Base-by-base conservation (phyloP, 2,888 invertebrate species). In the Caenorhabditis sp. region DNA sequence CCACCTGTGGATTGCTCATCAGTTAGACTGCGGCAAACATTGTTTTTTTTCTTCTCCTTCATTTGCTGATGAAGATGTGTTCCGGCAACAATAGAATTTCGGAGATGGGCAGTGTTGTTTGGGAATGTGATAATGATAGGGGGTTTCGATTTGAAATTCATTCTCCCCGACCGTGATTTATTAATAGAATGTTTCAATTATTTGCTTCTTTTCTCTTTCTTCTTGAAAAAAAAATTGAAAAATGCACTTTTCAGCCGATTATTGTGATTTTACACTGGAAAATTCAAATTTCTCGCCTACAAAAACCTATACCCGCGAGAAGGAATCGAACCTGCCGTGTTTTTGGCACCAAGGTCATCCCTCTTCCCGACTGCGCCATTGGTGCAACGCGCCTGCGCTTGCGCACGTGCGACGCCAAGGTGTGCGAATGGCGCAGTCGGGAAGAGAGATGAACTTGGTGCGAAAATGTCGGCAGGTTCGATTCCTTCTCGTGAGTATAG, bases 1-100 rank as follows among this genome's bases (percentile, higher is more conserved):
- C 38, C 38, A 12, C 38, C 31, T 4, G n/a, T 31, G 38, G 38
- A 38, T 38, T 64, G 74, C 54, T 75, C 74, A 75, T 64, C 74
- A 75, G 41, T 64, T 64, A 31, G 63, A 47, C 61, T 28, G 12
- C 59, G 77, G 77, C 77, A 77, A 70, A 77, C 69, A 77, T 63
- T 51, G 59, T 77, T 70, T 70, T 77, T 69, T 70, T 63, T 26
- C 26, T 8, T 51, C 22, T 22, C 6, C n/a, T 22, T 51, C n/a
- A 16, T 16, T 72, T 73, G n/a, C n/a, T 31, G 59, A 72, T 72
- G 47, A 26, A 26, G 41, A 16, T 28, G 35, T 31, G 49, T 59
- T 61, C 61, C 66, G 69, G 58, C 38, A 47, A 47, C 47, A 47
- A 47, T 38, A 47, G 47, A 47, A 19, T 44, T 16, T 1, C 44